These are phyloP conservation scores for Drosophila meridionalis DNA, from an alignment of 2,888 invertebrate species.

Conservation along the genomic window DNA sequence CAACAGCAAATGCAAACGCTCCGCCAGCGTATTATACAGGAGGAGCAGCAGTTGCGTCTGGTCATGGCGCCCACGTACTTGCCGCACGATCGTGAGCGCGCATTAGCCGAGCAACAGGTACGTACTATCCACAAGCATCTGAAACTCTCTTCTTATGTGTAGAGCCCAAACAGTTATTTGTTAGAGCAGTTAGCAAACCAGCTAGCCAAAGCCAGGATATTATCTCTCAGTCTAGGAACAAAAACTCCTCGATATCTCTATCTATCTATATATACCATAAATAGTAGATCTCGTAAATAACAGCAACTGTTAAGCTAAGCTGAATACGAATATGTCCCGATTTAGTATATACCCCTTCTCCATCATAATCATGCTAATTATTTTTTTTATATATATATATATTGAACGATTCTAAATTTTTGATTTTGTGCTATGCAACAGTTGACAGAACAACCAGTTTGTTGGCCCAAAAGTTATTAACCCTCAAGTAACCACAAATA, in stretches of 20 bases:
- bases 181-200: conserved; percentile 28
- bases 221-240: conserved; percentile 30
- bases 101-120: conserved; percentile 95
- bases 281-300: conserved; percentile 51
- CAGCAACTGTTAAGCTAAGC: conserved; percentile 54
- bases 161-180: conserved; percentile 23
- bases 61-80: conserved; percentile 93
- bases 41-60: conserved; percentile 94
- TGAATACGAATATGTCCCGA: conserved; percentile 14
- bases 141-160: conserved; percentile 19
- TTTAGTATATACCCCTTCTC: conserved; percentile 19
- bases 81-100: conserved; percentile 93
- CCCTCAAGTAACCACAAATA: conserved; percentile 41
- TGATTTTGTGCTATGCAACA: conserved; percentile 70
- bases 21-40: conserved; percentile 93
- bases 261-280: conserved; percentile 1
- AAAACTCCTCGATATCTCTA: conserved; percentile 12
- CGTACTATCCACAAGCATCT: conserved; percentile 56
- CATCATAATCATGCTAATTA: conserved; percentile 61
- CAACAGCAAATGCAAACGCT: conserved; percentile 94
- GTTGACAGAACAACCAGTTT: conserved; percentile 77
- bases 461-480: conserved; percentile 68
- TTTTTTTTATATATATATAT: conserved; percentile 22
- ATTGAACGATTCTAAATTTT: conserved; percentile 41
- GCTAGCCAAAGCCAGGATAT: conserved; percentile 21